These are phyloP conservation scores for Corythoichthys intestinalis DNA, from an alignment of 2,113 vertebrate species.

Conservation along the genomic window DNA sequence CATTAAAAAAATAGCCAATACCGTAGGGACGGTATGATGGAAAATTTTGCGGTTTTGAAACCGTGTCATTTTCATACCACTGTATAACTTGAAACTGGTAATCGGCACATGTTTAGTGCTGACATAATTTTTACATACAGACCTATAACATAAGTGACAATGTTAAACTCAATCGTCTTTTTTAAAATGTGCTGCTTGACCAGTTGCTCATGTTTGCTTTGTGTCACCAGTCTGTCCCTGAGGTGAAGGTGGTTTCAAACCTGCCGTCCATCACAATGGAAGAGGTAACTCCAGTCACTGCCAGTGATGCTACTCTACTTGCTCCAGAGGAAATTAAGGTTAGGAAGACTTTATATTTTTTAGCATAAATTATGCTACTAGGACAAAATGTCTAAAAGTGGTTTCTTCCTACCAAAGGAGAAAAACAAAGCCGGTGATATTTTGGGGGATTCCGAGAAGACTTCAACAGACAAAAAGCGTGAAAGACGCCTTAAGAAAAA, in stretches of 20 bases:
- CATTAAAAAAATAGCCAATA: too few species aligned
- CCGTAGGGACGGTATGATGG: too few species aligned
- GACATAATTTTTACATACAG: too few species aligned
- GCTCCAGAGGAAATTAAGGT: slow-evolving; percentile 97
- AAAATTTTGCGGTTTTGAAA: too few species aligned
- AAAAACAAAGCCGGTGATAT: slow-evolving; percentile 90
- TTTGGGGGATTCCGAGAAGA: slow-evolving; percentile 84
- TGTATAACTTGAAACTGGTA: too few species aligned
- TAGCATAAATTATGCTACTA: background rate
- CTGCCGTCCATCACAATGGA: slow-evolving; percentile 90
- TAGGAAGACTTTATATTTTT: slow-evolving; percentile 17
- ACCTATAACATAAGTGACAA: too few species aligned
- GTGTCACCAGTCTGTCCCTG: slow-evolving; percentile 79
- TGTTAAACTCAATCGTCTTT: background rate
- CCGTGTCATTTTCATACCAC: too few species aligned
- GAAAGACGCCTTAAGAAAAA: slow-evolving; percentile 85
- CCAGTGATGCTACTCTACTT: slow-evolving; percentile 83
- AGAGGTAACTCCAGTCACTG: slow-evolving; percentile 89
- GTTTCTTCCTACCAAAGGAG: slow-evolving; percentile 68
- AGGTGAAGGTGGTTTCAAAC: slow-evolving; percentile 93
- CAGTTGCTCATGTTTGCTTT: slow-evolving; percentile 20
- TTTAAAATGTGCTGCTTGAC: background rate
- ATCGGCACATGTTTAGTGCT: too few species aligned
- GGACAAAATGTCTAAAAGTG: slow-evolving; percentile 13
- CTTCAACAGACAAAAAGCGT: slow-evolving; percentile 87